Base-by-base conservation (phyloP, 2,113 vertebrate species). In the Corapipo altera region DNA sequence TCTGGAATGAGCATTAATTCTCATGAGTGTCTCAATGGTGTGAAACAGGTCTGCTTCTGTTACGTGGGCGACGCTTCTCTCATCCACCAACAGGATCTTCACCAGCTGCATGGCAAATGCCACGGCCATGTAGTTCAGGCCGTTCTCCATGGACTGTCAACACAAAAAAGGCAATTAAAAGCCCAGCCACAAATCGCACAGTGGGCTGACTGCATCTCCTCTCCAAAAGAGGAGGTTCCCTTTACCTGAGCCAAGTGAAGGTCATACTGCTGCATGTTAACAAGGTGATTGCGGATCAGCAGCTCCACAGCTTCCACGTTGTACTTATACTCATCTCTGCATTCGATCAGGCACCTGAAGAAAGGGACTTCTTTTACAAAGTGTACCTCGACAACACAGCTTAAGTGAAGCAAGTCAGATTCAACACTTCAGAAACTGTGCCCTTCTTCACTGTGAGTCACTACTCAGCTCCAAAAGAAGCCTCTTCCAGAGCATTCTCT, bases 191-290 rank as follows among this genome's bases (percentile, higher is more conserved):
- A 74, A 21, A 55, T 19, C 57, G 43, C 48, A 57, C 1, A 69
- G 39, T 1, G 24, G 64, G 65, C 21, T 30, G 61, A 89, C 24
- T 2, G 4, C 8, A 30, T 33, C 20, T 7, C 5, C 72, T 23
- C 39, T 6, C 28, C 35, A 18, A 14, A 64, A 75, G 76, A 66
- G 12, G 33, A 59, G 43, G 46, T 39, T 58, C 54, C 24, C 65
- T 78, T 96, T 98, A 99, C 99, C 99, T 99, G 99, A 85, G 99
- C 99, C 64, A 99, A 97, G 91, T 99, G 99, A 74, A 99, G 97
- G 94, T 99, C 99, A 18, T 99, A 99, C 96, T 99, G 99, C 95
- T 99, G 99, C 99, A 99, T 99, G 91, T 99, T 99, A 44, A 99
- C 99, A 6, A 99, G 98, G 97, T 99, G 99, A 95, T 99, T 99